Conservation (phyloP, 2,113 vertebrate genomes). For the Apus apus region DNA sequence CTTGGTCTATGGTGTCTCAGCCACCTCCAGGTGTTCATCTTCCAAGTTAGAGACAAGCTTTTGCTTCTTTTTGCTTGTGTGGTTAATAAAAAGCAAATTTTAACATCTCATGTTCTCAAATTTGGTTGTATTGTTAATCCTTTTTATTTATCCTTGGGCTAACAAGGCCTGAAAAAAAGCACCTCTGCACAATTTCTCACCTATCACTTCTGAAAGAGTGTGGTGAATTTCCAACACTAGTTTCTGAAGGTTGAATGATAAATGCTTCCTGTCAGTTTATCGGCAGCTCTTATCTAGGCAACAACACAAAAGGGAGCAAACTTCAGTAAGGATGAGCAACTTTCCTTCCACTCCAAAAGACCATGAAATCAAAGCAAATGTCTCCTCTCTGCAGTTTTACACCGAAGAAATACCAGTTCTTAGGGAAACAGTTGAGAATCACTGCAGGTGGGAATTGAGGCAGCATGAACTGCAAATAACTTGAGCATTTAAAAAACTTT, state of each 20-base stretch:
- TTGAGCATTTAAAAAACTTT: neutral
- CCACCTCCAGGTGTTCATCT: neutral
- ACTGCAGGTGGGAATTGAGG: neutral
- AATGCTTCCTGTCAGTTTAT: neutral
- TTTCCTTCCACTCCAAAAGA: neutral
- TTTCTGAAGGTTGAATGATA: neutral
- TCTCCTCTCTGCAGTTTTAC: neutral
- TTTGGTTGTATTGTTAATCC: neutral
- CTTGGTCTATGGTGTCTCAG: neutral
- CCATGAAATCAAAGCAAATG: neutral
- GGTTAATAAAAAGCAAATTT: neutral
- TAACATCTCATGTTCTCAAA: neutral
- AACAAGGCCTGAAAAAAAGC: neutral
- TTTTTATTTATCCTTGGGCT: neutral
- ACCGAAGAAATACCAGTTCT: neutral
- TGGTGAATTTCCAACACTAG: neutral
- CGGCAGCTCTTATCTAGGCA: neutral
- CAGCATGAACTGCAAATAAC: neutral
- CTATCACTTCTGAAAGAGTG: neutral
- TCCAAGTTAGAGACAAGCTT: neutral
- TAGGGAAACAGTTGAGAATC: neutral
- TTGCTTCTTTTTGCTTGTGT: neutral
- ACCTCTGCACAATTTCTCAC: neutral
- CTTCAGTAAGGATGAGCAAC: neutral
- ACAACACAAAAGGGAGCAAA: neutral